A percentile compares a stretch with the other conserved stretches of the same genome.
phyloP scores from a whole-genome alignment of 2,113 vertebrate species.

The Mus musculus region DNA sequence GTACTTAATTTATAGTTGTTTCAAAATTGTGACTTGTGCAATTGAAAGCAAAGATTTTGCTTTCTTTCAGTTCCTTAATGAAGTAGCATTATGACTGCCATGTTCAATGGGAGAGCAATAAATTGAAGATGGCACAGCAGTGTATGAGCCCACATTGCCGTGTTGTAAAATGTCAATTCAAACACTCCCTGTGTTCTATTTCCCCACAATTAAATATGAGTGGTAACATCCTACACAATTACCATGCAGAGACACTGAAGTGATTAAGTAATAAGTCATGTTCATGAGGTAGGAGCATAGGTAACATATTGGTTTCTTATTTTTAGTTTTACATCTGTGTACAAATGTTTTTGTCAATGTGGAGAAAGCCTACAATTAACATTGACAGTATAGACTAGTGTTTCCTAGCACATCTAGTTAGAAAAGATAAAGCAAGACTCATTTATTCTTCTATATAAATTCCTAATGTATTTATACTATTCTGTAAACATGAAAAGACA shows the following conservation, averaged over 20 bases:
- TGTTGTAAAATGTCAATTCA: background rate
- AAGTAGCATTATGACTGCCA: background rate
- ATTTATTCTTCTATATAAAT: background rate
- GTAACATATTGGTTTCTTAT: background rate
- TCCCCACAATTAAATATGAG: background rate
- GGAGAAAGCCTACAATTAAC: background rate
- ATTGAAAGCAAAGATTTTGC: conserved; percentile 28
- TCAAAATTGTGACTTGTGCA: conserved; percentile 14
- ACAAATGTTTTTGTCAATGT: background rate
- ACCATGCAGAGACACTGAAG: background rate
- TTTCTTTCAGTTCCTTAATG: conserved; percentile 51
- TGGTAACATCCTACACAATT: background rate
- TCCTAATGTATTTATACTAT: background rate
- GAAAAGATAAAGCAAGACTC: background rate
- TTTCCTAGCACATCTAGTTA: background rate
- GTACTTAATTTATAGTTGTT: background rate
- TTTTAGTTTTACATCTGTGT: background rate
- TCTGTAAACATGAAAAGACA: background rate
- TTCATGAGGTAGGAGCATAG: background rate
- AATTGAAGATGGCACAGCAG: background rate
- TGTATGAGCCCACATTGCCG: background rate
- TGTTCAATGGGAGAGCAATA: background rate
- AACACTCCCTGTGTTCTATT: background rate
- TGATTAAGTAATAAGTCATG: background rate
- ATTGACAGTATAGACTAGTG: background rate